Evolutionary conservation across 2,888 invertebrate species (phyloP), one percentile per base, ranked within the genome.

Genomic region (Ceratothoa steindachneri): DNA sequence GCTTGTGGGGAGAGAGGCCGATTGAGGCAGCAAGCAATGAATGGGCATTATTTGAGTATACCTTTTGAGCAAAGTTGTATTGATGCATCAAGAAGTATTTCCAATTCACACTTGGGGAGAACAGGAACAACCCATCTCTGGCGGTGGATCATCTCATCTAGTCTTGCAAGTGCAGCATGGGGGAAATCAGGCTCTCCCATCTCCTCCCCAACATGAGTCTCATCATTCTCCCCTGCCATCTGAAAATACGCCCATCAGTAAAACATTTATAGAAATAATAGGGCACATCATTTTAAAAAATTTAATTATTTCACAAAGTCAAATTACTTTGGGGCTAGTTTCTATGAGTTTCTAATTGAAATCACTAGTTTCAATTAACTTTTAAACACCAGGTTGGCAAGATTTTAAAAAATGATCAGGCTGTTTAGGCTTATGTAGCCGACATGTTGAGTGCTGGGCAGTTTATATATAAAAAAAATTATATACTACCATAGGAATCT

Each of bases 101-200:
- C 96, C 82, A 97, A 86, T 85, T 97, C 97, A 86, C 97, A 96
- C 82, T 96, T 95, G 12, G 97, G 96, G 83, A 97, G 86, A 70
- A 97, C 97, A 41, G 97, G 97, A 69, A 97, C 97, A 79, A 97
- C 95, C 97, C 97, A 97, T 82, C 97, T 89, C 75, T 95, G 91
- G 86, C 92, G 91, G 82, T 95, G 95, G 84, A 97, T 95, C 89
- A 97, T 97, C 84, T 96, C 96, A 86, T 97, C 96, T 82, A 97
- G 87, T 82, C 91, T 90, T 81, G 90, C 90, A 84, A 97, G 87
- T 85, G 95, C 94, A 68, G 90, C 89, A 83, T 91, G 88, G 80
- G 97, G 97, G 88, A 97, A 97, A 80, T 89, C 89, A 19, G 89
- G 89, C 82, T 89, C 89, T 22, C 60, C 71, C 60, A 73, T 55